Base-by-base conservation (phyloP, 2,797 vertebrate genomes). In the Tokudaia muenninki region DNA sequence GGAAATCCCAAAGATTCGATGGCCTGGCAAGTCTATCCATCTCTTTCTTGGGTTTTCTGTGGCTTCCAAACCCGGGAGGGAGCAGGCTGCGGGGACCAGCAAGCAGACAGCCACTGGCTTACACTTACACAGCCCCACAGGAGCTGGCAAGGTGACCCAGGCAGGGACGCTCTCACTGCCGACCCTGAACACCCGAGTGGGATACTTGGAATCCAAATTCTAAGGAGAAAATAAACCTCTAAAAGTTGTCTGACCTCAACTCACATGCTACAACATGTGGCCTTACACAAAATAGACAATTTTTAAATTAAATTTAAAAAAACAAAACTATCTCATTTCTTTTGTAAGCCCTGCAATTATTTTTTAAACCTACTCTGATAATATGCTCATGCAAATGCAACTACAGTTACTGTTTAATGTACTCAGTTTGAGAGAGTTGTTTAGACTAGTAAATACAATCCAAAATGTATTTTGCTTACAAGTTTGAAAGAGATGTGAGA, bases 381-480 rank as follows among this genome's bases (percentile, higher is more conserved):
- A 94, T 17, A 91, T 3, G 11, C 7, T 95, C 63, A 72, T 47
- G 12, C 24, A 92, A 44, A 96, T 87, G 75, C 0, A 44, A 41
- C n/a, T 74, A 91, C 78, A 82, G 6, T 34, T 52, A 9, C 11
- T 95, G 87, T 87, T 97, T 83, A 97, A 82, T 80, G 16, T 80
- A 92, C 26, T 92, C 13, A 81, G 78, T 89, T 91, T 61, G 94
- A 94, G 65, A 70, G 21, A 72, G 0, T 59, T n/a, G 50, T 52
- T 47, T 91, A 26, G 31, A 95, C 74, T 97, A 94, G 57, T 94
- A 94, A 96, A 96, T 59, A 94, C 0, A 93, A 92, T 70, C 50
- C 87, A 94, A 92, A 93, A 87, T 14, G 65, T 50, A n/a, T 78
- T 83, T 92, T 75, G 84, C 41, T 88, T 91, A 91, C 2, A 90